phyloP scores from a whole-genome alignment of 2,797 vertebrate genomes.

The Channallabes apus region DNA sequence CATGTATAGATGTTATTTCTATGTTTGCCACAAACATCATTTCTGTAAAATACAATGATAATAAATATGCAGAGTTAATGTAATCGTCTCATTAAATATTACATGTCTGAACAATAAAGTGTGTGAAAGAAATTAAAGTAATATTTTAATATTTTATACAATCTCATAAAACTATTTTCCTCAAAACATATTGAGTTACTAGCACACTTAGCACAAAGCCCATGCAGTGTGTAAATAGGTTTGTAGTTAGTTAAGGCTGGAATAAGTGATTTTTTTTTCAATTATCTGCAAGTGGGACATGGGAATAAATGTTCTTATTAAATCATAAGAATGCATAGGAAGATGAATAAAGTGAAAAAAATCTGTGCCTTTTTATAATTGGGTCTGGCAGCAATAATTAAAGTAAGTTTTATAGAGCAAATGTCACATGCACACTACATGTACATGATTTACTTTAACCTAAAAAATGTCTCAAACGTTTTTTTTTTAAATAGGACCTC shows the following conservation, averaged over 20 bases:
- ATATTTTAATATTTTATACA: background rate
- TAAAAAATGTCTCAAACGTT: background rate
- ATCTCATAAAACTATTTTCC: background rate
- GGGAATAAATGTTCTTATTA: conserved; percentile 24
- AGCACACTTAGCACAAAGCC: background rate
- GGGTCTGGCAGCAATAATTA: conserved; percentile 23
- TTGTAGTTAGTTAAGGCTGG: conserved; percentile 9
- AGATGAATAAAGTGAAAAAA: background rate
- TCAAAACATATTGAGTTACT: background rate
- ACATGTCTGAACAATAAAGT: background rate
- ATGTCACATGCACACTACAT: background rate
- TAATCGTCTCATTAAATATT: background rate
- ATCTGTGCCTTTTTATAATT: conserved; percentile 15
- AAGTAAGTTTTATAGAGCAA: conserved; percentile 9
- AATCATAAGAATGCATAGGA: conserved; percentile 20
- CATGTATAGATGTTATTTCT: no score
- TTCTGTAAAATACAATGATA: no score
- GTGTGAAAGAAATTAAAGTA: background rate
- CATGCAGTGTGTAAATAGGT: background rate
- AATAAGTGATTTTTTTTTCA: conserved; percentile 12
- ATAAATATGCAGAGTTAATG: no score
- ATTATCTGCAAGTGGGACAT: conserved; percentile 25
- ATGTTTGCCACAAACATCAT: no score
- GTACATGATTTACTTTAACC: background rate
- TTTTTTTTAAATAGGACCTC: background rate